Evolutionary conservation across 2,113 vertebrate species (phyloP).

Genomic region (Chaenogobius annularis): DNA sequence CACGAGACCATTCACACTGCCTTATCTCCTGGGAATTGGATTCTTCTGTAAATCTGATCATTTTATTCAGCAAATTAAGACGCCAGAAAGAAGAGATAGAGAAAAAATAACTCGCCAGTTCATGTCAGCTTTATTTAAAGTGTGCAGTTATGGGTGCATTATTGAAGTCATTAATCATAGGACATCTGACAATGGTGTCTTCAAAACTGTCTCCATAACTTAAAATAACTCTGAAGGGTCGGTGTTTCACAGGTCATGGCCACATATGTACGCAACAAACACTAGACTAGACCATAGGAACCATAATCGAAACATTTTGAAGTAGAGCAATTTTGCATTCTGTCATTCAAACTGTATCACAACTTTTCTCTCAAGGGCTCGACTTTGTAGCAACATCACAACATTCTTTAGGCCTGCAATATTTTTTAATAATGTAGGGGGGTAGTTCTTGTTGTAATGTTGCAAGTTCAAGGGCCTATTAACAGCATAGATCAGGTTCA

Average conservation of each 20-base stretch:
- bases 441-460: too few relatives aligned
- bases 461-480: too few relatives aligned
- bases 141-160: neutral
- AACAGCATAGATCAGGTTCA: too few relatives aligned
- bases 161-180: slow-evolving; percentile 7
- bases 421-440: too few relatives aligned
- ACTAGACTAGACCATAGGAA: neutral
- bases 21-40: slow-evolving; percentile 16
- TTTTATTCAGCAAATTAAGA: neutral
- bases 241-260: neutral
- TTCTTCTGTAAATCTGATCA: neutral
- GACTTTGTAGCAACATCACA: neutral
- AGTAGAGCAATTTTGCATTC: neutral
- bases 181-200: slow-evolving; percentile 3
- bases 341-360: neutral
- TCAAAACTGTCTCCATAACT: slow-evolving; percentile 1
- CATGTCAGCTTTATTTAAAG: slow-evolving; percentile 1
- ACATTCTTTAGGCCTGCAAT: too few relatives aligned
- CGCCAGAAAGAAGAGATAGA: neutral
- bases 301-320: neutral
- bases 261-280: neutral
- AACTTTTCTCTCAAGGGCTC: neutral
- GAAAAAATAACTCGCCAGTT: neutral
- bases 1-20: slow-evolving; percentile 31
- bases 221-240: neutral